These are phyloP conservation scores for Apamea sordens DNA, from an alignment of 2,888 invertebrate genomes.

Conservation along the genomic window DNA sequence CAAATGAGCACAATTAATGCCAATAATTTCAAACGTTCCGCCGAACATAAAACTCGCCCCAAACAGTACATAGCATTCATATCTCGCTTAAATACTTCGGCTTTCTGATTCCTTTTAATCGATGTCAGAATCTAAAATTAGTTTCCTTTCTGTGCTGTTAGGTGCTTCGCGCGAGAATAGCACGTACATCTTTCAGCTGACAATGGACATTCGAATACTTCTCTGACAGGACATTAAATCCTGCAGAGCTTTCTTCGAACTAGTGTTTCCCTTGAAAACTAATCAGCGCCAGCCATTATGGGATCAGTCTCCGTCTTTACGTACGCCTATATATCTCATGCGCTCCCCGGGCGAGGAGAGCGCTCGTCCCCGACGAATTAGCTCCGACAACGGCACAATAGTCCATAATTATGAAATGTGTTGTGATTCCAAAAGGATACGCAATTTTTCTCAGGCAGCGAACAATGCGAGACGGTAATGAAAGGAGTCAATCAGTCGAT, in stretches of 20 bases:
- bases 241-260: conserved; percentile 82
- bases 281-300: conserved; percentile 86
- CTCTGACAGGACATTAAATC: conserved; percentile 78
- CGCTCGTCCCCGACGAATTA: conserved; percentile 84
- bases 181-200: conserved; percentile 62
- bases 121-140: conserved; percentile 62
- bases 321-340: conserved; percentile 81
- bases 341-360: conserved; percentile 79
- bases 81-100: conserved; percentile 32
- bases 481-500: conserved; percentile 89
- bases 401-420: conserved; percentile 91
- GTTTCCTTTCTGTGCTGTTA: conserved; percentile 55
- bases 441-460: conserved; percentile 87
- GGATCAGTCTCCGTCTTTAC: conserved; percentile 79
- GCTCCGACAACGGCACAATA: conserved; percentile 88
- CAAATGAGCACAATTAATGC: conserved; percentile 84
- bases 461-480: conserved; percentile 88
- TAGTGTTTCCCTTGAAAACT: conserved; percentile 86
- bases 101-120: conserved; percentile 55
- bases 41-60: conserved; percentile 53
- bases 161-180: conserved; percentile 33
- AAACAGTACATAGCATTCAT: conserved; percentile 53
- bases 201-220: conserved; percentile 68
- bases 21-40: conserved; percentile 73
- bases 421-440: conserved; percentile 86